Percentiles rank a stretch among this genome's conserved stretches.
phyloP scores from a whole-genome alignment of 2,797 vertebrate genomes.

The Peromyscus eremicus region DNA sequence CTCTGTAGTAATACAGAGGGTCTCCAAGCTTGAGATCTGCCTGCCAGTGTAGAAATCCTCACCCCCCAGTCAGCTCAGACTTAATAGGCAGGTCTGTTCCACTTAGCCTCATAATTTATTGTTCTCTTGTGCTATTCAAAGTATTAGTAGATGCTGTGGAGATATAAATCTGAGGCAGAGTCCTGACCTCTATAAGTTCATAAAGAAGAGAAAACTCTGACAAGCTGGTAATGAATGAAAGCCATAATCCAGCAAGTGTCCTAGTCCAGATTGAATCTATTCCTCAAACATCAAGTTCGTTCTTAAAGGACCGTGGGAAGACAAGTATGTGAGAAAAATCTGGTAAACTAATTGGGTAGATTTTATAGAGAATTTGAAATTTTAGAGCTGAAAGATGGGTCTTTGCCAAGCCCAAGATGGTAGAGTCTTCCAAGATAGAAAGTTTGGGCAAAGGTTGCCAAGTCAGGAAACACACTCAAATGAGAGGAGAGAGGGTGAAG shows the following conservation, averaged over 20 bases:
- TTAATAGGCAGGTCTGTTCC: not conserved
- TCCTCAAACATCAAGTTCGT: conserved; percentile 29
- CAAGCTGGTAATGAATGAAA: not conserved
- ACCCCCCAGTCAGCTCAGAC: not conserved
- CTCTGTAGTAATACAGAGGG: conserved; percentile 21
- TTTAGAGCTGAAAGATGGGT: not conserved
- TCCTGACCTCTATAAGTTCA: not conserved
- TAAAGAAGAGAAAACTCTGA: not conserved
- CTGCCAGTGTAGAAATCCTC: conserved; percentile 2
- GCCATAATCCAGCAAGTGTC: not conserved
- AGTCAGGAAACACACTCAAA: not conserved
- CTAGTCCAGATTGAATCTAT: not conserved
- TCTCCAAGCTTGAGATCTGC: conserved; percentile 7
- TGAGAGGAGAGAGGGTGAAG: not conserved
- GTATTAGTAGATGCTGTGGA: not conserved
- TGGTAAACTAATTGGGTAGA: not conserved
- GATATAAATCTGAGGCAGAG: not conserved
- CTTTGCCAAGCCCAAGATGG: not conserved
- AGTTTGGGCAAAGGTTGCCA: not conserved
- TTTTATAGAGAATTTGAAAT: not conserved
- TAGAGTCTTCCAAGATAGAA: not conserved
- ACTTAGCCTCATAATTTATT: not conserved
- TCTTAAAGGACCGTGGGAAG: not conserved
- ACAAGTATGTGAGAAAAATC: not conserved
- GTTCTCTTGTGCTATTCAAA: not conserved